Conservation (phyloP, 1,140 invertebrate species). For the Aphaenogaster rudis region DNA sequence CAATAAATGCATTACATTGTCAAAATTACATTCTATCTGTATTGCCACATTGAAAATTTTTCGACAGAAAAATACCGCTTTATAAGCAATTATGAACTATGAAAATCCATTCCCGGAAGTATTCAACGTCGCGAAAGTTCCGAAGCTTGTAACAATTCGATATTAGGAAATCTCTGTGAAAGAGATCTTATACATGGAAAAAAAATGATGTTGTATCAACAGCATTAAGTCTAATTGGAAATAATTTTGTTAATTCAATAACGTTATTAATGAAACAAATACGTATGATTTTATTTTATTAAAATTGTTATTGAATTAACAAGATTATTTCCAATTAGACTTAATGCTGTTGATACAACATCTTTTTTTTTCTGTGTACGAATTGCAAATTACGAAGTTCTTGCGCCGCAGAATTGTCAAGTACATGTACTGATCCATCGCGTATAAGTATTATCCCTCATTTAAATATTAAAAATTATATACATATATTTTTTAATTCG, state of each 20-base stretch:
- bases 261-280: too few species aligned
- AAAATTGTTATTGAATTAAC: too few species aligned
- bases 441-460: neutral
- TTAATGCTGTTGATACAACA: too few species aligned
- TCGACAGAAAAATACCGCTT: neutral
- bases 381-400: conserved; percentile 32
- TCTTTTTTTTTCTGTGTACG: neutral
- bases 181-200: neutral
- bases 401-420: neutral
- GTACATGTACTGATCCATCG: neutral
- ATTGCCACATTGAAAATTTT: neutral
- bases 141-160: neutral
- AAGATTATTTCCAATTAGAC: too few species aligned
- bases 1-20: neutral
- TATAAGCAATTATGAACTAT: conserved; percentile 2
- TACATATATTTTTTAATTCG: neutral
- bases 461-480: neutral
- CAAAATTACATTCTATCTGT: conserved; percentile 29
- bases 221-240: too few species aligned
- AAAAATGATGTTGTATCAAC: too few species aligned
- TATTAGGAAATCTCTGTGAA: neutral
- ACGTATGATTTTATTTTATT: too few species aligned
- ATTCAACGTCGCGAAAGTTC: neutral
- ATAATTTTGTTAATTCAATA: too few species aligned
- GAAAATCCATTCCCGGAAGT: neutral